phyloP scores from a whole-genome alignment of 2,113 vertebrate genomes.

The Perca schrenkii region DNA sequence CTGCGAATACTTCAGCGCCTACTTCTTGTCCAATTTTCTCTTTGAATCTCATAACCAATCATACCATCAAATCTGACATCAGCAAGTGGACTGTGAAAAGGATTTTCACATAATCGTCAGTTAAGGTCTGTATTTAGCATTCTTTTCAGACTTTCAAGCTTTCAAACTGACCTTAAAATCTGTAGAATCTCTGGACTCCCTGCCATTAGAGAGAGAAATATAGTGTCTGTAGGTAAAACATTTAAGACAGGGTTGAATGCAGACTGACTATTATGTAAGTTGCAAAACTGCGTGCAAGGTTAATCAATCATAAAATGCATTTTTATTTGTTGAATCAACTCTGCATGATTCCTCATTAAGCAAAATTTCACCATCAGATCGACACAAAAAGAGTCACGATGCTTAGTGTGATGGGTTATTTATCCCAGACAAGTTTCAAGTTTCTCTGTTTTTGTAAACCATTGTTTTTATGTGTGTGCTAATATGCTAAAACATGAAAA shows the following conservation, averaged over 20 bases:
- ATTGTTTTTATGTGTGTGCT: neutral
- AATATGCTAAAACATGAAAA: neutral
- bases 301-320: neutral
- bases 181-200: neutral
- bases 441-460: conserved; percentile 2
- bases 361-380: too few relatives aligned
- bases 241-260: neutral
- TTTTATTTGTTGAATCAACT: too few relatives aligned
- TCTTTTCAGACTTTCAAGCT: conserved; percentile 4
- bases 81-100: neutral
- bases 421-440: neutral
- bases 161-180: neutral
- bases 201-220: conserved; percentile 5
- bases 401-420: neutral
- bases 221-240: neutral
- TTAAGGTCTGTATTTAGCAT: conserved; percentile 8
- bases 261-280: neutral
- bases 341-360: too few relatives aligned
- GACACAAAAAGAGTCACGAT: too few relatives aligned
- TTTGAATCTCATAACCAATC: neutral
- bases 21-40: neutral
- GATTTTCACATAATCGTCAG: neutral
- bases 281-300: neutral
- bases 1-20: neutral
- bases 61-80: neutral